Conservation (phyloP, 2,888 invertebrate genomes). For the Quadroppia sp. region DNA sequence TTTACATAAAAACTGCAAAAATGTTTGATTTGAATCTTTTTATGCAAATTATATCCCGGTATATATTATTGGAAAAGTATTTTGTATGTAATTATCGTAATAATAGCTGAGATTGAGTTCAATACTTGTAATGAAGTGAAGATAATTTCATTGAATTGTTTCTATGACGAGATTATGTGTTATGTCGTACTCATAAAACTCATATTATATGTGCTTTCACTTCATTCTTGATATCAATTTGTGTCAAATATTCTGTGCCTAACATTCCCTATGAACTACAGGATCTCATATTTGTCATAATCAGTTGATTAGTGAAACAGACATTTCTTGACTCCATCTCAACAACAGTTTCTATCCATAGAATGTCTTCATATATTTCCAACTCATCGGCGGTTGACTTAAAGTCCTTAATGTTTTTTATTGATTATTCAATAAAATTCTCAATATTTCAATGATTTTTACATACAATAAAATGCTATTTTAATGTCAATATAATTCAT, state of each 20-base stretch:
- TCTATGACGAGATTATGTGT: conserved; percentile 34
- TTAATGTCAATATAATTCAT: too few species aligned
- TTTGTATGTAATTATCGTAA: background rate
- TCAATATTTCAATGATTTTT: too few species aligned
- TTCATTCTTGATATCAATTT: conserved; percentile 18
- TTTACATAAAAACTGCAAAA: too few species aligned
- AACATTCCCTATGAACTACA: background rate
- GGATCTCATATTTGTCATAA: conserved; percentile 30
- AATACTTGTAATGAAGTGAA: background rate
- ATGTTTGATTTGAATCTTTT: too few species aligned
- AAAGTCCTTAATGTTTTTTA: too few species aligned
- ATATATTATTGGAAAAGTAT: background rate
- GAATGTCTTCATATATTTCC: background rate
- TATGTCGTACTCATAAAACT: conserved; percentile 3
- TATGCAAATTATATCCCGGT: too few species aligned
- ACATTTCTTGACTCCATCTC: conserved; percentile 2
- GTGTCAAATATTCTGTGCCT: background rate
- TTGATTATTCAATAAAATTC: background rate
- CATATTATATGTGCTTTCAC: conserved; percentile 27
- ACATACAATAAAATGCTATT: too few species aligned
- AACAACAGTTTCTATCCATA: background rate
- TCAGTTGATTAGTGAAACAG: background rate
- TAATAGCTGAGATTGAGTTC: background rate
- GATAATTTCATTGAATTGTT: conserved; percentile 26
- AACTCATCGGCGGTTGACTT: too few species aligned